phyloP scores from a whole-genome alignment of 1,140 invertebrate genomes.

The Meloidogyne hapla region DNA sequence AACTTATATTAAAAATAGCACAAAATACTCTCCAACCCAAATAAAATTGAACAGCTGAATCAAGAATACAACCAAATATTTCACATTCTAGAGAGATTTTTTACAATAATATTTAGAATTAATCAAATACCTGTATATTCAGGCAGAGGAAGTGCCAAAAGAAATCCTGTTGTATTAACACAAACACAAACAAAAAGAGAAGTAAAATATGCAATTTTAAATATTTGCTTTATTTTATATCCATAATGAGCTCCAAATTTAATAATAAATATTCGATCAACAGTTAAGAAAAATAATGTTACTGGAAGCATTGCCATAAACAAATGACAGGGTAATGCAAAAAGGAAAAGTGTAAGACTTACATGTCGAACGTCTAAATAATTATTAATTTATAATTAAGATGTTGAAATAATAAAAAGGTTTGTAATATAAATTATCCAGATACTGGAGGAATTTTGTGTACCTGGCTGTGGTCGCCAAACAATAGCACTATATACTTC shows the following conservation, averaged over 20 bases:
- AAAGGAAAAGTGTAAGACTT: background rate
- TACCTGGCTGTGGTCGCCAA: constrained; percentile 9
- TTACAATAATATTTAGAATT: too few species aligned
- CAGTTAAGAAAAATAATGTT: constrained; percentile 18
- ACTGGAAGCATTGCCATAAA: constrained; percentile 13
- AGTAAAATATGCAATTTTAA: background rate
- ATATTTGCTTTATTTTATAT: background rate
- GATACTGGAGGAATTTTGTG: background rate
- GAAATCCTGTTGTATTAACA: background rate
- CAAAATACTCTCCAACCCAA: constrained; percentile 23
- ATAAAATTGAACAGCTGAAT: constrained; percentile 17
- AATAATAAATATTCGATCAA: constrained; percentile 23
- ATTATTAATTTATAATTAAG: background rate
- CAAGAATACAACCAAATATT: constrained; percentile 29
- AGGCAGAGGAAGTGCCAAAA: constrained; percentile 3
- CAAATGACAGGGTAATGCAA: constrained; percentile 20
- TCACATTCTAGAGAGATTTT: constrained; percentile 29
- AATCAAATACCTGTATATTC: constrained; percentile 3
- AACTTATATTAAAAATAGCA: constrained; percentile 18
- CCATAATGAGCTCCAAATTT: constrained; percentile 12
- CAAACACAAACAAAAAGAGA: background rate
- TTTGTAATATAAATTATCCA: too few species aligned
- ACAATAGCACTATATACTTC: constrained; percentile 13
- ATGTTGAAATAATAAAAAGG: too few species aligned
- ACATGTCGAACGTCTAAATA: constrained; percentile 9